Conservation (phyloP, 2,888 invertebrate species). For the Mesorhabditis belari region DNA sequence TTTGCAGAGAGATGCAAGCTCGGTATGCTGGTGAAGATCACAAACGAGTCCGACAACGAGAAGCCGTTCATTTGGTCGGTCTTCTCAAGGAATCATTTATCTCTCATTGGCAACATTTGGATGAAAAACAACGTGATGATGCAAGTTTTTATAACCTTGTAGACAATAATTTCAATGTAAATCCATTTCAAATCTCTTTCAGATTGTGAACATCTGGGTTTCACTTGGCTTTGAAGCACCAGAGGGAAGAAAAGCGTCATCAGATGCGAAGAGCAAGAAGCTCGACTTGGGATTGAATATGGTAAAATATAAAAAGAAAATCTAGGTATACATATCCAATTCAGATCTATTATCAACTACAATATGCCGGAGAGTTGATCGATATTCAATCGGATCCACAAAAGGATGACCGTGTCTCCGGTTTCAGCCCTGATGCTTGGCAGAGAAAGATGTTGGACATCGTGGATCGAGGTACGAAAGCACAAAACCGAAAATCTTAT, state of each 20-base stretch:
- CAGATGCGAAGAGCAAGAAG: constrained; percentile 33
- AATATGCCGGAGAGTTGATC: constrained; percentile 46
- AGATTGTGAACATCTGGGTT: constrained; percentile 44
- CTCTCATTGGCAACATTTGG: constrained; percentile 40
- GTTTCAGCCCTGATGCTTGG: constrained; percentile 55
- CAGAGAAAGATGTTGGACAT: constrained; percentile 53
- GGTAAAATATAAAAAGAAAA: too few relatives aligned
- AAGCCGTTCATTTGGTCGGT: constrained; percentile 40
- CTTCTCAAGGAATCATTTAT: constrained; percentile 41
- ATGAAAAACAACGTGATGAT: constrained; percentile 37
- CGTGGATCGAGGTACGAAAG: constrained; percentile 47
- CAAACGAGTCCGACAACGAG: constrained; percentile 19
- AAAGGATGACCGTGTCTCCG: constrained; percentile 50
- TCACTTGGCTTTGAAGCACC: constrained; percentile 43
- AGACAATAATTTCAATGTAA: not conserved
- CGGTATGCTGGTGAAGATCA: not conserved
- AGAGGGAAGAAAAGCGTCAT: constrained; percentile 26
- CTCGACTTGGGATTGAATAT: constrained; percentile 44
- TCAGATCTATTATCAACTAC: too few relatives aligned
- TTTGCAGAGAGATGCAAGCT: constrained; percentile 3
- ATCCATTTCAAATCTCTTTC: not conserved
- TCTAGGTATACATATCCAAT: too few relatives aligned
- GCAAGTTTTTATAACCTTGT: not conserved
- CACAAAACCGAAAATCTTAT: not conserved
- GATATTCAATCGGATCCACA: constrained; percentile 48